Conservation (phyloP, 2,888 invertebrate genomes). For the Rhagophthalmus giganteus region DNA sequence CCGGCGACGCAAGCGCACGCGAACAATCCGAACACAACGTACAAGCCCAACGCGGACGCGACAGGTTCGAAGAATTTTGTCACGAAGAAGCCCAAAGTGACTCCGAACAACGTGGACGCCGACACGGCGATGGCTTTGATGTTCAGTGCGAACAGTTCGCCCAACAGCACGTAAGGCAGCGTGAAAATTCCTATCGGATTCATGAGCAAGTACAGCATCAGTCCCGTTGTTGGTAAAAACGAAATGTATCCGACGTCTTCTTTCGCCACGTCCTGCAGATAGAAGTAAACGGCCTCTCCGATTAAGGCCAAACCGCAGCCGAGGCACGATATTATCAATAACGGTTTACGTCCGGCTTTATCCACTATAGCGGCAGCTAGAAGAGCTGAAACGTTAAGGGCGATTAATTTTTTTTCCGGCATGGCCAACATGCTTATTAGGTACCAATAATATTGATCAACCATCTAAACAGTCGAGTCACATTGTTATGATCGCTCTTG, state of each 20-base stretch:
- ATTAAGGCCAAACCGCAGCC: constrained; percentile 61
- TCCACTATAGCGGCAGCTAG: constrained; percentile 50
- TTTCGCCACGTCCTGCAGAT: constrained; percentile 56
- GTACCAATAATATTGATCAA: too few species aligned
- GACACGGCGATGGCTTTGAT: constrained; percentile 65
- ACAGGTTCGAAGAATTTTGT: constrained; percentile 64
- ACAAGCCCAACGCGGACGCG: constrained; percentile 60
- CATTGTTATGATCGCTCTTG: too few species aligned
- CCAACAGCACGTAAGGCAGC: constrained; percentile 65
- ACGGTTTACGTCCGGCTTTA: constrained; percentile 59
- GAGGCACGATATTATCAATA: constrained; percentile 60
- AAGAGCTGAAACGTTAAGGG: constrained; percentile 22
- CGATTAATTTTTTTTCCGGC: too few species aligned
- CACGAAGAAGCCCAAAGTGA: constrained; percentile 61
- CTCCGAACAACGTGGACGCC: constrained; percentile 61
- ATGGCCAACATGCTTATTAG: too few species aligned
- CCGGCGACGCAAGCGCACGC: constrained; percentile 60
- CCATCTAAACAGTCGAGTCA: too few species aligned
- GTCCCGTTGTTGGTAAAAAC: constrained; percentile 60
- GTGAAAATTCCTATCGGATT: constrained; percentile 65
- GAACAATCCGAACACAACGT: constrained; percentile 64
- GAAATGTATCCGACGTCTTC: constrained; percentile 54
- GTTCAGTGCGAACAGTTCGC: constrained; percentile 66
- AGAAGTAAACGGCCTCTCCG: constrained; percentile 60
- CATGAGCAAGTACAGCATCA: constrained; percentile 62